These are phyloP conservation scores for Gnathonemus longibarbis DNA, from an alignment of 2,113 vertebrate genomes.

Conservation along the genomic window DNA sequence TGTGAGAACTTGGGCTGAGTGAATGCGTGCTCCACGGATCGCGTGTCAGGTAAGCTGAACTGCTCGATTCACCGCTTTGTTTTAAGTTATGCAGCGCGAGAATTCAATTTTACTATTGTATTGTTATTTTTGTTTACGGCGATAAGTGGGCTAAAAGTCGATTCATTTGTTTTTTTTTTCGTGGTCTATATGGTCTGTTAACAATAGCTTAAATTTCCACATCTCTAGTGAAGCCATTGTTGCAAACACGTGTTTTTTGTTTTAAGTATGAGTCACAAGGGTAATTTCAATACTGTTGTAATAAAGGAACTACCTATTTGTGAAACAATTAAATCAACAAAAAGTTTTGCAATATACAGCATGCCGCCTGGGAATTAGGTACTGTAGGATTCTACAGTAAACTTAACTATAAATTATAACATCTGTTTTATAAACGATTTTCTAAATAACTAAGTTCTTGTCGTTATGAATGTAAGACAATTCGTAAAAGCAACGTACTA, in stretches of 20 bases:
- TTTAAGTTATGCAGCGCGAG: not conserved
- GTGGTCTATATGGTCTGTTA: not conserved
- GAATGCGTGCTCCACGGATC: not conserved
- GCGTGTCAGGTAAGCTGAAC: not conserved
- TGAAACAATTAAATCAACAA: not conserved
- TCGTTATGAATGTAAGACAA: not conserved
- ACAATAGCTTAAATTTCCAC: not conserved
- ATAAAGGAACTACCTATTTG: not conserved
- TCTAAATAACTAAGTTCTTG: not conserved
- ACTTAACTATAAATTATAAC: not conserved
- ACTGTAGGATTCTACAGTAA: not conserved
- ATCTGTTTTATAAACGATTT: not conserved
- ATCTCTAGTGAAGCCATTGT: not conserved
- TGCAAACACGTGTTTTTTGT: not conserved
- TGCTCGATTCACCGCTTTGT: not conserved
- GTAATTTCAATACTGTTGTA: not conserved
- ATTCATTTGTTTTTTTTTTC: not conserved
- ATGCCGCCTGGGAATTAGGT: not conserved
- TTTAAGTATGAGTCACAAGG: not conserved
- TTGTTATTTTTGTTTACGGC: not conserved
- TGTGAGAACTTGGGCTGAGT: not conserved
- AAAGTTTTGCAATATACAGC: not conserved
- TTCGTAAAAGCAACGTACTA: not conserved
- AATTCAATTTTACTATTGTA: not conserved
- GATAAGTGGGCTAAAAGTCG: not conserved